Base-by-base conservation (phyloP, 2,888 invertebrate genomes). In the Heterodera filipjevi region DNA sequence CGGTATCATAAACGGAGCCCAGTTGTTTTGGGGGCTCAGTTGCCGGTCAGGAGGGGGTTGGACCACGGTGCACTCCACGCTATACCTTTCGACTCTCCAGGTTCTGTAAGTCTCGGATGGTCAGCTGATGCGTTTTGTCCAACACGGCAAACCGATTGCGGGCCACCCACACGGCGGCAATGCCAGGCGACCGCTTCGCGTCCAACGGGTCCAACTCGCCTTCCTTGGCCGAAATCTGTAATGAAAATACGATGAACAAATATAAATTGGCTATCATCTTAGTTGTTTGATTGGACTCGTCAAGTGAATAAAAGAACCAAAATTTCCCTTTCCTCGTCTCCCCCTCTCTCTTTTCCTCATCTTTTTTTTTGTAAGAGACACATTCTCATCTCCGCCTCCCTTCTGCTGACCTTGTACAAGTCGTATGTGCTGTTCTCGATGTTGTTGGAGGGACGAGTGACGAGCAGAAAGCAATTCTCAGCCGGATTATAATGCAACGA, bases 401-500 rank as follows among this genome's bases (percentile, higher is more conserved):
- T n/a, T n/a, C n/a, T n/a, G n/a, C n/a, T n/a, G n/a, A 96, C 94
- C 83, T 92, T 92, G 90, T 96, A 98, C 86, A 99, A 91, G 91
- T 99, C 98, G 89, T 98, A 99, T 10, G 94, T 94, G 89, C 94
- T 94, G 89, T 94, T 95, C 89, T 99, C 99, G 53, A 93, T 90
- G 89, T 93, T 94, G 68, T 92, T 92, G 30, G 75, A 27, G 0
- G 90, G 93, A 81, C 95, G 92, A 0, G 94, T 94, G 77, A 95
- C 94, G 39, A 98, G 92, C 0, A 99, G 91, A 80, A 98, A 94
- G 49, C 95, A 94, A 92, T 96, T 95, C 88, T 99, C 95, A 22
- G 98, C 97, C 83, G 96, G 96, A 91, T 99, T 99, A 89, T 96
- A 95, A 0, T 96, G 95, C 93, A 99, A 94, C 89, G 94, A 94